Evolutionary conservation across 2,888 invertebrate genomes (phyloP).

Genomic region (Lasioglossum pauxillum): DNA sequence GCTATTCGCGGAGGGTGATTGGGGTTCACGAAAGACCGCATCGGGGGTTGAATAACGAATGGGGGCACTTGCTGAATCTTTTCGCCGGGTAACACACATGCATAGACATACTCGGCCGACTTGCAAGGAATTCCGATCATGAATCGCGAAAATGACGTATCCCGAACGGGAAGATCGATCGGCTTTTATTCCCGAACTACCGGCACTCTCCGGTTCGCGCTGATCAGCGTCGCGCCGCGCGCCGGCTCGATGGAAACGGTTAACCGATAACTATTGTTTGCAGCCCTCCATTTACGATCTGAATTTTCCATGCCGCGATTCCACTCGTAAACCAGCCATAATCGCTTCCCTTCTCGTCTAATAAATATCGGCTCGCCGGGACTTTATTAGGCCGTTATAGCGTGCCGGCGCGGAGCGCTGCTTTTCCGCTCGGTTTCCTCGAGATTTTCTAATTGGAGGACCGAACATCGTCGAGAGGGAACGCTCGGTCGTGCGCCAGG

Average conservation of each 20-base stretch:
- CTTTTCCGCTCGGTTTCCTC: neutral
- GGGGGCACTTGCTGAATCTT: neutral
- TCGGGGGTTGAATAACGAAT: neutral
- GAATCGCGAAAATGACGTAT: constrained; percentile 20
- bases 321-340: constrained; percentile 27
- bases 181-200: constrained; percentile 33
- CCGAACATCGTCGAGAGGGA: neutral
- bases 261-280: constrained; percentile 57
- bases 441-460: neutral
- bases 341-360: constrained; percentile 22
- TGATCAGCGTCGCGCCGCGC: neutral
- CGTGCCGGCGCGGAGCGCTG: neutral
- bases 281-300: constrained; percentile 46
- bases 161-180: constrained; percentile 40
- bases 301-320: constrained; percentile 47
- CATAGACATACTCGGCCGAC: neutral
- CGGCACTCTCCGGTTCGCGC: neutral
- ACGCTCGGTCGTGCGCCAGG: neutral
- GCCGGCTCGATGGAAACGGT: constrained; percentile 33
- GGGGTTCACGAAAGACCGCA: neutral
- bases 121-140: constrained; percentile 14
- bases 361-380: constrained; percentile 32
- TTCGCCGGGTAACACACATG: neutral
- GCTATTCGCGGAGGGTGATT: neutral
- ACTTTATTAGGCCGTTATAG: neutral